Evolutionary conservation across 1,140 invertebrate genomes (phyloP).

Genomic region (Drosophila punjabiensis): DNA sequence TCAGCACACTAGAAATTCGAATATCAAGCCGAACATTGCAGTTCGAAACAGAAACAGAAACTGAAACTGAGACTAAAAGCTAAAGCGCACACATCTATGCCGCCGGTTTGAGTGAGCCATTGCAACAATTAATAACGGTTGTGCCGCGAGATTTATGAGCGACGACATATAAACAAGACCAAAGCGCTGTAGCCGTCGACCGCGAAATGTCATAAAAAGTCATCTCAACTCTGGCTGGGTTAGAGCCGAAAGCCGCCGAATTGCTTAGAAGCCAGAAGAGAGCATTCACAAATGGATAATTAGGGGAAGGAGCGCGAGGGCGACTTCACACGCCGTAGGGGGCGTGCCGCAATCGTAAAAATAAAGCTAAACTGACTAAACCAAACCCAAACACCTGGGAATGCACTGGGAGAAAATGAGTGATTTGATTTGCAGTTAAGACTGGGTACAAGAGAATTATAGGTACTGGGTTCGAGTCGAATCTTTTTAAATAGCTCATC

Average conservation of each 20-base stretch:
- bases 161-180: conserved; percentile 57
- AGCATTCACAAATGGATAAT: conserved; percentile 69
- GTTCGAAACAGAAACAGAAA: neutral
- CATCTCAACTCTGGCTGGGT: neutral
- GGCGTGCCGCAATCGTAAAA: conserved; percentile 45
- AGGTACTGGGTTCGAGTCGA: too few relatives aligned
- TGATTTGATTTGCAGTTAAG: too few relatives aligned
- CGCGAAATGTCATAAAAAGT: conserved; percentile 71
- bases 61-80: conserved; percentile 7
- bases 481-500: too few relatives aligned
- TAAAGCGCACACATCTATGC: conserved; percentile 18
- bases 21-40: conserved; percentile 16
- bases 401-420: conserved; percentile 1
- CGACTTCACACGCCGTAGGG: conserved; percentile 49
- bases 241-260: conserved; percentile 23
- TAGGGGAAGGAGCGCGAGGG: conserved; percentile 55
- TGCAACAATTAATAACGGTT: conserved; percentile 74
- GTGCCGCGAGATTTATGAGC: conserved; percentile 67
- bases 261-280: conserved; percentile 45
- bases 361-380: conserved; percentile 20
- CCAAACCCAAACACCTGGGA: conserved; percentile 19
- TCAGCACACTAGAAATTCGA: conserved; percentile 20
- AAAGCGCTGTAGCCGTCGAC: conserved; percentile 52
- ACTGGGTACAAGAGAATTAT: too few relatives aligned
- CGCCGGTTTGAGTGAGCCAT: conserved; percentile 35